Conservation (phyloP, 1,140 invertebrate species). For the Coenobita brevimanus region DNA sequence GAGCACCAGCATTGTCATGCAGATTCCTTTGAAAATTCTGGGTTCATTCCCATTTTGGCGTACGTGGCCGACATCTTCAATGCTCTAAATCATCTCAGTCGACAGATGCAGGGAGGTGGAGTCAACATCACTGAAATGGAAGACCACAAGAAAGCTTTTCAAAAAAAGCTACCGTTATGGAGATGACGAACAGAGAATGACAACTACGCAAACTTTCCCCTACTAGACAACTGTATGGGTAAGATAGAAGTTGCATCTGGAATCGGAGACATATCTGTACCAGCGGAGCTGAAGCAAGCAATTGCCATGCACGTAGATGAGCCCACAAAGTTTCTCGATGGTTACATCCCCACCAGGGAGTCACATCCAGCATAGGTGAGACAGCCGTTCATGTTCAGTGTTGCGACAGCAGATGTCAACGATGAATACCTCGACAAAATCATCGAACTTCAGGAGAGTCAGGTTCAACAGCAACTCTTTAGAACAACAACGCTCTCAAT, state of each 20-base stretch:
- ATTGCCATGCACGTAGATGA: constrained; percentile 29
- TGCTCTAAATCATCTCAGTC: constrained; percentile 29
- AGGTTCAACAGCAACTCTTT: too few relatives aligned
- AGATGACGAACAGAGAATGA: constrained; percentile 67
- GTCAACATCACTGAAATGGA: constrained; percentile 67
- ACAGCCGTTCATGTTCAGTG: constrained; percentile 12
- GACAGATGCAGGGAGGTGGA: constrained; percentile 66
- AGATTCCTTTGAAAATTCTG: constrained; percentile 23
- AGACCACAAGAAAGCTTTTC: constrained; percentile 63
- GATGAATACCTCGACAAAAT: too few relatives aligned
- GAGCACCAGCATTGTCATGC: constrained; percentile 36
- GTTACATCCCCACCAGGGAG: background rate
- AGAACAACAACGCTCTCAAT: too few relatives aligned
- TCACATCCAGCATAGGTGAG: constrained; percentile 17
- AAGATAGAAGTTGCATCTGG: constrained; percentile 53
- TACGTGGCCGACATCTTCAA: constrained; percentile 28
- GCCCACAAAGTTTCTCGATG: constrained; percentile 9
- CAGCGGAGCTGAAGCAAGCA: constrained; percentile 46
- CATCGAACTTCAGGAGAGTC: too few relatives aligned
- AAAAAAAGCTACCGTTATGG: constrained; percentile 67
- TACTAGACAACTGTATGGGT: constrained; percentile 57
- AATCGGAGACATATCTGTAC: constrained; percentile 54
- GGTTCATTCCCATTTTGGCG: constrained; percentile 34
- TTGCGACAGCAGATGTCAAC: constrained; percentile 31
- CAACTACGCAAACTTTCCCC: constrained; percentile 68